These are phyloP conservation scores for Apotomis turbidana DNA, from an alignment of 2,888 invertebrate species.

Conservation along the genomic window DNA sequence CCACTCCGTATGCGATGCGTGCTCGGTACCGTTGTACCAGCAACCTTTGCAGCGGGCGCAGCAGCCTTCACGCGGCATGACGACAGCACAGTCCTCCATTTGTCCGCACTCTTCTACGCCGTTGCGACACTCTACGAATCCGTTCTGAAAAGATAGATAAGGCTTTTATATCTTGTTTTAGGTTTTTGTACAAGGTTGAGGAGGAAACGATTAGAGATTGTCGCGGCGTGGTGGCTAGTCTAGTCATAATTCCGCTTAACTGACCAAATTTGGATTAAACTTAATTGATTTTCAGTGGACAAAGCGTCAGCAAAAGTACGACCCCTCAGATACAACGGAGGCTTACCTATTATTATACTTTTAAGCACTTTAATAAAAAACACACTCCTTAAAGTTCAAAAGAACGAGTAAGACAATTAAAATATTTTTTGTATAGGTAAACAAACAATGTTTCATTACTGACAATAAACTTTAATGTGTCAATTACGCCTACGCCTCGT, in stretches of 20 bases:
- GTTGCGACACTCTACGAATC: slow-evolving; percentile 92
- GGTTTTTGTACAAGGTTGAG: too few relatives aligned
- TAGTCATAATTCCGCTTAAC: too few relatives aligned
- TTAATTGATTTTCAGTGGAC: too few relatives aligned
- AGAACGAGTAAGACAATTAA: slow-evolving; percentile 23
- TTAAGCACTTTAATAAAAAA: slow-evolving; percentile 9
- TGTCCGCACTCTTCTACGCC: slow-evolving; percentile 90
- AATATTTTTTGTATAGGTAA: slow-evolving; percentile 29
- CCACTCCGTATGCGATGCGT: slow-evolving; percentile 93
- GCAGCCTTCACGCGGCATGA: slow-evolving; percentile 89
- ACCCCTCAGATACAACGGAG: background rate
- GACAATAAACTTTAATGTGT: slow-evolving; percentile 48
- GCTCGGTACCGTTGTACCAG: slow-evolving; percentile 88
- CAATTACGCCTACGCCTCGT: slow-evolving; percentile 43
- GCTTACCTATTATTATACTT: background rate
- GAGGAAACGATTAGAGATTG: too few relatives aligned
- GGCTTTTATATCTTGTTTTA: background rate
- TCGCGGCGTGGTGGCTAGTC: too few relatives aligned
- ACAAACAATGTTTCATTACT: slow-evolving; percentile 45
- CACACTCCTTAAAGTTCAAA: slow-evolving; percentile 24
- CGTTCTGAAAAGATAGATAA: slow-evolving; percentile 86
- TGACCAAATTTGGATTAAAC: too few relatives aligned
- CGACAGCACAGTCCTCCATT: slow-evolving; percentile 93
- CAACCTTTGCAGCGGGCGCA: slow-evolving; percentile 95
- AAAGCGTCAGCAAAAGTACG: too few relatives aligned